These are phyloP conservation scores for Ormyrus labotus DNA, from an alignment of 2,888 invertebrate genomes.

Conservation along the genomic window DNA sequence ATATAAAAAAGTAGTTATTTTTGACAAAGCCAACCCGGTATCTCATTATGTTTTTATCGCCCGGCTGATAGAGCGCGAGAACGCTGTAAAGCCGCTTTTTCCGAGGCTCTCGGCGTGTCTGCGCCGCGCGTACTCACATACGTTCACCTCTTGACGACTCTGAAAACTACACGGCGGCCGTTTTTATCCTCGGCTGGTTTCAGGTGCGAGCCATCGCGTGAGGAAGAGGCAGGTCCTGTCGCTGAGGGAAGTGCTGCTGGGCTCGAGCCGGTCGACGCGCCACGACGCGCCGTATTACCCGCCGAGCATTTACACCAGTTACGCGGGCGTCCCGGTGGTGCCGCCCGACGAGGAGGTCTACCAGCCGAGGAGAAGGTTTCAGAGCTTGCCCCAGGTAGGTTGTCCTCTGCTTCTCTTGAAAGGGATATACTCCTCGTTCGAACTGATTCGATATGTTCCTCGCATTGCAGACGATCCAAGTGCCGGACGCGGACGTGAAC, in stretches of 20 bases:
- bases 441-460: neutral
- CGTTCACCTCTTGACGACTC: no score
- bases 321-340: neutral
- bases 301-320: neutral
- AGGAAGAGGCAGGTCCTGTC: constrained; percentile 40
- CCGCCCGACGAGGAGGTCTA: neutral
- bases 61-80: constrained; percentile 9
- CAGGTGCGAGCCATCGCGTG: neutral
- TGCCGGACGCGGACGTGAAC: constrained; percentile 54
- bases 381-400: constrained; percentile 14
- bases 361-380: neutral
- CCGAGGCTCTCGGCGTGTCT: no score
- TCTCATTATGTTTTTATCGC: constrained; percentile 45
- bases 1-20: constrained; percentile 52
- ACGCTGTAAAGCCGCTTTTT: no score
- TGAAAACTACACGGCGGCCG: no score
- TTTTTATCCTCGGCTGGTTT: neutral
- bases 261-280: constrained; percentile 30
- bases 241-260: constrained; percentile 33
- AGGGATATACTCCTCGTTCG: no score
- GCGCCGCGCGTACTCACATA: no score
- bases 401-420: neutral
- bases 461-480: neutral
- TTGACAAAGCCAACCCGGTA: constrained; percentile 45
- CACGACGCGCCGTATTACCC: constrained; percentile 1